phyloP scores from a whole-genome alignment of 2,797 vertebrate species.

The Myiotriccus ornatus region DNA sequence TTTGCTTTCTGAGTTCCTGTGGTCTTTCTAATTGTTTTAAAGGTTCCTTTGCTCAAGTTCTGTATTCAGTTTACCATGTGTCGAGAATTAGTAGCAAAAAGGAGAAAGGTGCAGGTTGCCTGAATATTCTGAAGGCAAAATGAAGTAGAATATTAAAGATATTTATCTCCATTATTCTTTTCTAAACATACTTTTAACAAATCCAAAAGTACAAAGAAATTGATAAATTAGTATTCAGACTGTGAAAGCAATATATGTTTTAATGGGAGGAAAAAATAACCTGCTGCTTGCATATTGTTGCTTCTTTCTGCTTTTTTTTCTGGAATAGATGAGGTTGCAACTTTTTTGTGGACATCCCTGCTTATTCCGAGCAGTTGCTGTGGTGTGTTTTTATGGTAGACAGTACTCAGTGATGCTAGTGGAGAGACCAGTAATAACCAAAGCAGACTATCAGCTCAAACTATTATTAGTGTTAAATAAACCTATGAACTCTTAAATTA shows the following conservation, averaged over 20 bases:
- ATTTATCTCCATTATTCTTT: slow-evolving; percentile 68
- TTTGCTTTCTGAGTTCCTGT: background rate
- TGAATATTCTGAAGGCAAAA: slow-evolving; percentile 57
- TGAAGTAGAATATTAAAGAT: slow-evolving; percentile 72
- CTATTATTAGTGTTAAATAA: background rate
- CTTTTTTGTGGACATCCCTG: background rate
- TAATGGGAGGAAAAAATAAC: background rate
- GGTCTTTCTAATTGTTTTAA: background rate
- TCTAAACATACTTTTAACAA: slow-evolving; percentile 57
- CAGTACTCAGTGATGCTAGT: background rate
- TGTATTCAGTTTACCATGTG: slow-evolving; percentile 2
- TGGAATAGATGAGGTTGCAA: background rate
- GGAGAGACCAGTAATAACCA: background rate
- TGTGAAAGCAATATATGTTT: slow-evolving; percentile 7
- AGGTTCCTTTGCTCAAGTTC: background rate
- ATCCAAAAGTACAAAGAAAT: slow-evolving; percentile 35
- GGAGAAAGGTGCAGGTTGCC: slow-evolving; percentile 17
- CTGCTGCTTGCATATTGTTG: background rate
- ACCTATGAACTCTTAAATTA: background rate
- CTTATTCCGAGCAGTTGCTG: background rate
- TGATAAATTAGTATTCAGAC: slow-evolving; percentile 19
- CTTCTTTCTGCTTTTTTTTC: background rate
- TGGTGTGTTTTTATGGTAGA: background rate
- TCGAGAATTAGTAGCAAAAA: slow-evolving; percentile 22
- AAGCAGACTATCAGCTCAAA: background rate